These are phyloP conservation scores for Polypedilum vanderplanki DNA, from an alignment of 1,140 invertebrate genomes.

Conservation along the genomic window DNA sequence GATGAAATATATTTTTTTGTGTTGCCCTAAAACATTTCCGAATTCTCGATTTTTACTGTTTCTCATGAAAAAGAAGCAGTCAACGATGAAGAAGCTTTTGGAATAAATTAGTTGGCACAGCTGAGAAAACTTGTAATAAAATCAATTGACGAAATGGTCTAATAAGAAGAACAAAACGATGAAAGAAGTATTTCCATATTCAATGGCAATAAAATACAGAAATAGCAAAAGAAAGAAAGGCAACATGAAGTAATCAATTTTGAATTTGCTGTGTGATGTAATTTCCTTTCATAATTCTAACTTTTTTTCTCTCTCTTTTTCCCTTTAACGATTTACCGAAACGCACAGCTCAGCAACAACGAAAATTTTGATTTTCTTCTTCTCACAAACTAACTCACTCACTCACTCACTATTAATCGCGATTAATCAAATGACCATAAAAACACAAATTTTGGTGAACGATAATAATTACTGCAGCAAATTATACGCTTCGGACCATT, in stretches of 20 bases:
- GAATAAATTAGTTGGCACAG: too few relatives aligned
- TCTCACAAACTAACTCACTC: neutral
- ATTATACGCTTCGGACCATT: neutral
- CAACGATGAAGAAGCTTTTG: too few relatives aligned
- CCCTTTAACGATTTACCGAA: neutral
- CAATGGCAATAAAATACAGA: too few relatives aligned
- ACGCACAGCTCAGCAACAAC: neutral
- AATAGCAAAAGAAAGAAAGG: neutral
- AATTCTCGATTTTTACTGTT: too few relatives aligned
- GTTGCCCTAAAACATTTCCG: too few relatives aligned
- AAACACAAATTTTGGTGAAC: neutral
- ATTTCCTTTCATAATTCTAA: neutral
- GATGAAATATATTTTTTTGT: too few relatives aligned
- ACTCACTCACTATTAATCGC: neutral
- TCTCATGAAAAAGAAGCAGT: too few relatives aligned
- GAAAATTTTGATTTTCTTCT: neutral
- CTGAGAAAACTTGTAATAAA: too few relatives aligned
- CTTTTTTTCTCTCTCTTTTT: neutral
- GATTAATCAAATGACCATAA: conserved; percentile 18
- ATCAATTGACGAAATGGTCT: too few relatives aligned
- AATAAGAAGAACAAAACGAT: too few relatives aligned
- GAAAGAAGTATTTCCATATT: too few relatives aligned
- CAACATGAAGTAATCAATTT: neutral
- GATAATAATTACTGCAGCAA: conserved; percentile 8
- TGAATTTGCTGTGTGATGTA: neutral